phyloP scores from a whole-genome alignment of 2,888 invertebrate genomes.

The Drosophila eohydei region DNA sequence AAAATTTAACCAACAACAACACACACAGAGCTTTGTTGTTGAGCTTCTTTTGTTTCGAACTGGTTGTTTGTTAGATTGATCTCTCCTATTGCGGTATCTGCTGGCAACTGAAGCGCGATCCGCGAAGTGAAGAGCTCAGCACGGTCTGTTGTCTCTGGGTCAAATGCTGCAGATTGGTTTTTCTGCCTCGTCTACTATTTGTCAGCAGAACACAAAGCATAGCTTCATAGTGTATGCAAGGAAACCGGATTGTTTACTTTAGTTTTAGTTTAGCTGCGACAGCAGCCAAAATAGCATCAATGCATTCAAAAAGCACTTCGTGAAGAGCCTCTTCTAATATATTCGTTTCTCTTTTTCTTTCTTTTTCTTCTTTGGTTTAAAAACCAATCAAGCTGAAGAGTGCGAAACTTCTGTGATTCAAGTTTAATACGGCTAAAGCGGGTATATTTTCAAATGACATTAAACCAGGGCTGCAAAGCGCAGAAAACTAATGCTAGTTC shows the following conservation, averaged over 20 bases:
- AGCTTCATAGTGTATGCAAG: constrained; percentile 29
- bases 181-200: constrained; percentile 4
- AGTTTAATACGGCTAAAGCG: background rate
- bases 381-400: background rate
- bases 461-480: background rate
- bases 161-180: constrained; percentile 46
- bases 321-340: constrained; percentile 26
- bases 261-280: constrained; percentile 6
- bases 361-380: background rate
- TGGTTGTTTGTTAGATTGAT: constrained; percentile 63
- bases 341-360: constrained; percentile 33
- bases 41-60: constrained; percentile 73
- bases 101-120: constrained; percentile 26
- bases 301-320: constrained; percentile 29
- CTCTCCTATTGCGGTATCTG: constrained; percentile 70
- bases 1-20: constrained; percentile 46
- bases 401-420: constrained; percentile 12
- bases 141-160: constrained; percentile 51
- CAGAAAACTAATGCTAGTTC: background rate
- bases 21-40: constrained; percentile 14
- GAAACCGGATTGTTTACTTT: constrained; percentile 57
- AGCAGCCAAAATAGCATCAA: constrained; percentile 23
- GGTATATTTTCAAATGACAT: background rate
- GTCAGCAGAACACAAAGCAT: constrained; percentile 48
- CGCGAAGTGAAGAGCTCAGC: constrained; percentile 27